Base-by-base conservation (phyloP, 1,140 invertebrate species). In the Brachionus manjavacas region DNA sequence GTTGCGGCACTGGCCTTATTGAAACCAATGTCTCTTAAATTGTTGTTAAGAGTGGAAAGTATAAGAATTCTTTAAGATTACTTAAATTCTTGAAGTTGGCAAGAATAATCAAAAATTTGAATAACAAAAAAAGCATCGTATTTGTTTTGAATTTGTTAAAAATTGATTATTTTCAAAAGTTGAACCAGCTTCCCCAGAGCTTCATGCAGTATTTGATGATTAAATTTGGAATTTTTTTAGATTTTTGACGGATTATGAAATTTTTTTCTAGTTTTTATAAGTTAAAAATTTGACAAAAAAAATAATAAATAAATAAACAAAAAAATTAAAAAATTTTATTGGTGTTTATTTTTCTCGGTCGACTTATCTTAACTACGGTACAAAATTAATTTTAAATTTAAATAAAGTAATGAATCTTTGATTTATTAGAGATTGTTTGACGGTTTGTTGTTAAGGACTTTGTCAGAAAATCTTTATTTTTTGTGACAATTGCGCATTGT, bases 301-400 rank as follows among this genome's bases (percentile, higher is more conserved):
- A 20, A 16, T 41, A 72, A 39, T 20, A 72, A 72, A 72, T 72
- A 72, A 72, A 72, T 72, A 72, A 72, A 72, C 68, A 72, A 72
- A 72, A 72, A 72, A 41, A 41, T 72, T 72, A 72, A 39, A 39
- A 20, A 39, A 16, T 72, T 72, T 39, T 72, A 41, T 72, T 72
- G 31, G 39, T 41, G 68, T 39, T 72, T 41, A 41, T n/a, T 72
- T 60, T 60, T 60, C 28, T 35, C 52, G 52, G 52, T 20, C 52
- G 68, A 72, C 31, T 72, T 72, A 72, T 72, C 68, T 72, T 72
- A 72, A 72, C 68, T 72, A 72, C 68, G 66, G 31, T 68, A 39
- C 25, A n/a, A 31, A 68, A 68, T 68, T 31, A 68, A 68, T 68
- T 68, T 68, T 68, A 68, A 72, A 72, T 72, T 72, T 41, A 72